Percentiles rank a stretch among this genome's conserved stretches.
phyloP scores from a whole-genome alignment of 2,888 invertebrate species.

The Lasioglossum leucozonium region DNA sequence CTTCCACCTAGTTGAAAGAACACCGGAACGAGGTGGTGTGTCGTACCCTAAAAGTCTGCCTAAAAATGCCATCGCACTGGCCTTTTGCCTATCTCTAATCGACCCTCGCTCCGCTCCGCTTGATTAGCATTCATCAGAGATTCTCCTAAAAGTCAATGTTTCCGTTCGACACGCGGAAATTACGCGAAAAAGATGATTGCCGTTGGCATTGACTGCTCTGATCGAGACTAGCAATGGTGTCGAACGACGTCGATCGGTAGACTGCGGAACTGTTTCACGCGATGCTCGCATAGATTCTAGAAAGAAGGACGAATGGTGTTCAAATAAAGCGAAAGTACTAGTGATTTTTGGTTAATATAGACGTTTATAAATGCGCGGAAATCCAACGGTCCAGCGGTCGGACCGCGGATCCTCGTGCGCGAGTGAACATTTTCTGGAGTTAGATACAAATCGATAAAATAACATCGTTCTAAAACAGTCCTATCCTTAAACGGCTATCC shows the following conservation, averaged over 20 bases:
- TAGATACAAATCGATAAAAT: background rate
- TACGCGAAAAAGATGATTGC: background rate
- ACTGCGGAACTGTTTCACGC: background rate
- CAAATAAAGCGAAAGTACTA: background rate
- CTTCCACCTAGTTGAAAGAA: background rate
- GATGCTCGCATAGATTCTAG: background rate
- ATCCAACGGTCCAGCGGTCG: background rate
- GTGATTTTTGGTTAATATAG: background rate
- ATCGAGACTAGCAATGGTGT: background rate
- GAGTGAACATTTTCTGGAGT: background rate
- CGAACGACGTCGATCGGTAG: background rate
- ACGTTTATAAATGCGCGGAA: background rate
- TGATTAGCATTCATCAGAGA: background rate
- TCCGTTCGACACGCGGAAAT: too few species aligned
- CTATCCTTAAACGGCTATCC: background rate
- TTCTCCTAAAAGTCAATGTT: background rate
- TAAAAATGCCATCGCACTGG: constrained; percentile 2
- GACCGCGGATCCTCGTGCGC: background rate
- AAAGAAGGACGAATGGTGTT: background rate
- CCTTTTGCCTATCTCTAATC: background rate
- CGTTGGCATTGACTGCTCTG: background rate
- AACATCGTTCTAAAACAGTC: background rate
- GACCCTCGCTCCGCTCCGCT: background rate
- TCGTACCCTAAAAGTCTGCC: background rate
- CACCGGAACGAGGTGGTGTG: background rate